Evolutionary conservation across 2,797 vertebrate genomes (phyloP).

Genomic region (Oryzias sinensis): DNA sequence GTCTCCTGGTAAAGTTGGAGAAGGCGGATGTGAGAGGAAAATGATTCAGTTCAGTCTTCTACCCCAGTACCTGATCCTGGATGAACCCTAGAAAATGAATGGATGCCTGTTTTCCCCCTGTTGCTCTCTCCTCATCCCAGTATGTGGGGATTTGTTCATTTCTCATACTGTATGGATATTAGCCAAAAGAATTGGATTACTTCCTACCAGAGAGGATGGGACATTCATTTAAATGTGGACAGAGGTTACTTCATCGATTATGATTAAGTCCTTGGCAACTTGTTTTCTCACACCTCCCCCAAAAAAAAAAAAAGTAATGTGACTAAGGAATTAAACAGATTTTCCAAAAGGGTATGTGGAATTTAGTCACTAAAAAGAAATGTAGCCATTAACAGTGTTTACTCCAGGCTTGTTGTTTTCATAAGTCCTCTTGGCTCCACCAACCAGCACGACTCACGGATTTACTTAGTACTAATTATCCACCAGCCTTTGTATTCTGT

Average conservation of each 20-base stretch:
- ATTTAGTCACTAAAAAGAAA: constrained; percentile 20
- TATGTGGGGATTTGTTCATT: constrained; percentile 42
- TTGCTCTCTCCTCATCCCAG: constrained; percentile 16
- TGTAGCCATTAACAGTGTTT: neutral
- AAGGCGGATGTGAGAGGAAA: too few relatives aligned
- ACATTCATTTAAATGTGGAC: constrained; percentile 44
- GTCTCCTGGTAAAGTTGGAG: too few relatives aligned
- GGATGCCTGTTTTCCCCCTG: neutral
- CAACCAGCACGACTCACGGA: neutral
- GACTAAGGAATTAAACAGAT: constrained; percentile 31
- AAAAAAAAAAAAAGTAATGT: constrained; percentile 44
- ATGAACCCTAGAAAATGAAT: too few relatives aligned
- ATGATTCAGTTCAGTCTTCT: too few relatives aligned
- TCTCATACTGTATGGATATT: constrained; percentile 51
- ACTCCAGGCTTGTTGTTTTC: constrained; percentile 1
- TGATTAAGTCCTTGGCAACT: constrained; percentile 34
- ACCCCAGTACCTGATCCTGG: too few relatives aligned
- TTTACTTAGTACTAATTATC: neutral
- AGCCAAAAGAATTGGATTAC: constrained; percentile 60
- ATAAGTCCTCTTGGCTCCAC: neutral
- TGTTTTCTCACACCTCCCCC: constrained; percentile 11
- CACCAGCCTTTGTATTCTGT: neutral
- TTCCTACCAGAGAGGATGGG: constrained; percentile 38
- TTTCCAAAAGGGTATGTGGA: constrained; percentile 24
- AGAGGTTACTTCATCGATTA: constrained; percentile 63